phyloP scores from a whole-genome alignment of 2,113 vertebrate species.

The Motacilla alba region DNA sequence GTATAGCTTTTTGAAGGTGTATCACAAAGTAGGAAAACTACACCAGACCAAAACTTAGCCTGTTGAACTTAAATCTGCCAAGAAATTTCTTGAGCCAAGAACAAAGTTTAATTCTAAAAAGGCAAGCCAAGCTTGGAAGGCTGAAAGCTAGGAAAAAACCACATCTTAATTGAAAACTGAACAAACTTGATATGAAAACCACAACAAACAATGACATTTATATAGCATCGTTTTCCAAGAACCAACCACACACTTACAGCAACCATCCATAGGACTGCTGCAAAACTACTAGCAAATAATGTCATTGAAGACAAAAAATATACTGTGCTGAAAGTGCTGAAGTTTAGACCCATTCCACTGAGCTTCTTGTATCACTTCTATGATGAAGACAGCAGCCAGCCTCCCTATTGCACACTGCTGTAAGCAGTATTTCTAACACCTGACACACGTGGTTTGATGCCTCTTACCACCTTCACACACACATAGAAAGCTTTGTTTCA shows the following conservation, averaged over 20 bases:
- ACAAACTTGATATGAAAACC: conserved; percentile 11
- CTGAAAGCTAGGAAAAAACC: background rate
- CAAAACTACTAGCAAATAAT: background rate
- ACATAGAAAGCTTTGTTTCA: background rate
- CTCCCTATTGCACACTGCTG: fast-evolving
- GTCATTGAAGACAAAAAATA: background rate
- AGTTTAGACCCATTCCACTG: background rate
- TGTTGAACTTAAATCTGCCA: background rate
- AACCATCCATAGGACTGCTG: background rate
- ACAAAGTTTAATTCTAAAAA: background rate
- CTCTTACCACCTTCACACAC: background rate
- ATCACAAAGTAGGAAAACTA: background rate
- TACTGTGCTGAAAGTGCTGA: background rate
- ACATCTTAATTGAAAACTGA: background rate
- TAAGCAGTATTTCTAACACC: background rate
- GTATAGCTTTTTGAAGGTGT: background rate
- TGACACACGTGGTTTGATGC: background rate
- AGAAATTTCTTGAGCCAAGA: background rate
- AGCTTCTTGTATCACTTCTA: background rate
- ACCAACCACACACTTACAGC: background rate
- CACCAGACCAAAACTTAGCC: background rate
- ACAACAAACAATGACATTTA: background rate
- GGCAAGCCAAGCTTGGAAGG: background rate
- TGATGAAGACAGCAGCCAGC: background rate
- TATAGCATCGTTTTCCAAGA: background rate